Evolutionary conservation across 1,140 invertebrate species (phyloP).

Genomic region (Ylistrum balloti): DNA sequence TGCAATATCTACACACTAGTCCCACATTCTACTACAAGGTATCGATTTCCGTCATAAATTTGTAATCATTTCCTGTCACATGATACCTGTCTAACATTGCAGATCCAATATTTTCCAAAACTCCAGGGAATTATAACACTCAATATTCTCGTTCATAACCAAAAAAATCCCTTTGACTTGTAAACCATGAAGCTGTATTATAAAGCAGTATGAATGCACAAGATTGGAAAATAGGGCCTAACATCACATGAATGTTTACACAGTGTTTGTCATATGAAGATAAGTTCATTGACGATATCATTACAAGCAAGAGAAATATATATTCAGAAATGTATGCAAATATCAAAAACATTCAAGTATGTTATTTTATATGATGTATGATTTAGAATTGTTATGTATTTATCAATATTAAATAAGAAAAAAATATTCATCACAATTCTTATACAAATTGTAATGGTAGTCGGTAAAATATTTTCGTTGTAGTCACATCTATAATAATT

Average conservation of each 20-base stretch:
- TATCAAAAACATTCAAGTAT: too few species aligned
- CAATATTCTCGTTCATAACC: conserved; percentile 5
- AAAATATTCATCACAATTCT: too few species aligned
- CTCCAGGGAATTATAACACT: neutral
- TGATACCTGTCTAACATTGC: neutral
- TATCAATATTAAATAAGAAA: too few species aligned
- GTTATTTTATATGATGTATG: too few species aligned
- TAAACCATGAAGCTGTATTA: neutral
- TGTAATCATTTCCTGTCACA: neutral
- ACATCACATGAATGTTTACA: neutral
- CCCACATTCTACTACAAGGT: neutral
- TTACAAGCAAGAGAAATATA: too few species aligned
- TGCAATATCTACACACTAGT: neutral
- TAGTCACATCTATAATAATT: too few species aligned
- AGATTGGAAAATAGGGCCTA: neutral
- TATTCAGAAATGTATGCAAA: too few species aligned
- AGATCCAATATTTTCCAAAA: conserved; percentile 29
- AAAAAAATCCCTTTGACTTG: neutral
- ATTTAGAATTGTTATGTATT: too few species aligned
- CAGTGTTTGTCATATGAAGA: too few species aligned
- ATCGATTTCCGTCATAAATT: conserved; percentile 15
- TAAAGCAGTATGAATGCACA: neutral
- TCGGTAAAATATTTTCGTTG: too few species aligned
- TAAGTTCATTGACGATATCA: too few species aligned
- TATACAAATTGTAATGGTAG: too few species aligned